Evolutionary conservation across 2,113 vertebrate species (phyloP).

Genomic region (Crotalus horridus): DNA sequence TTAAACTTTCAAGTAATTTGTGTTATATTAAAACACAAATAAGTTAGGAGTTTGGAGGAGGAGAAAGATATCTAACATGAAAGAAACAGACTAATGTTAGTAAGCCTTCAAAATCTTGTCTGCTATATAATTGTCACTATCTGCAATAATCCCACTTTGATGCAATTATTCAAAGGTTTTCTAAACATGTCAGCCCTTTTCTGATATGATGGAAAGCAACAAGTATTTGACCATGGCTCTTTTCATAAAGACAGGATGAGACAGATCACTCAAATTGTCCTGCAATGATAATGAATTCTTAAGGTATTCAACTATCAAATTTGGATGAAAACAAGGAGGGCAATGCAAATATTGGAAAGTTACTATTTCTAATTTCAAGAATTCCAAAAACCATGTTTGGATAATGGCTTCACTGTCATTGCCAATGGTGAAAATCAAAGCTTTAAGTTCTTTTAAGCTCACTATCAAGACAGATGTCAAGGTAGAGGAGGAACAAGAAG

Average conservation of each 20-base stretch:
- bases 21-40: neutral
- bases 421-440: neutral
- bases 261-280: neutral
- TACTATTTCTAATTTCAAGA: neutral
- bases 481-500: neutral
- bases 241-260: neutral
- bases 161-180: neutral
- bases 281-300: neutral
- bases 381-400: neutral
- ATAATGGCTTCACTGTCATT: neutral
- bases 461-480: neutral
- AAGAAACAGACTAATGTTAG: neutral
- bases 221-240: neutral
- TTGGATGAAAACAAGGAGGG: neutral
- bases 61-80: too few relatives aligned
- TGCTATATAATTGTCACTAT: neutral
- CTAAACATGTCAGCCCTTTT: neutral
- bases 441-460: neutral
- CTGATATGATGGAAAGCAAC: neutral
- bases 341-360: neutral
- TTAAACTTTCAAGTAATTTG: neutral
- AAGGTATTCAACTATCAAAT: neutral
- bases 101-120: neutral
- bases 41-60: neutral
- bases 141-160: neutral